Percentiles rank a stretch among this genome's conserved stretches.
phyloP scores from a whole-genome alignment of 2,888 invertebrate genomes.

The Drosophila antonietae region DNA sequence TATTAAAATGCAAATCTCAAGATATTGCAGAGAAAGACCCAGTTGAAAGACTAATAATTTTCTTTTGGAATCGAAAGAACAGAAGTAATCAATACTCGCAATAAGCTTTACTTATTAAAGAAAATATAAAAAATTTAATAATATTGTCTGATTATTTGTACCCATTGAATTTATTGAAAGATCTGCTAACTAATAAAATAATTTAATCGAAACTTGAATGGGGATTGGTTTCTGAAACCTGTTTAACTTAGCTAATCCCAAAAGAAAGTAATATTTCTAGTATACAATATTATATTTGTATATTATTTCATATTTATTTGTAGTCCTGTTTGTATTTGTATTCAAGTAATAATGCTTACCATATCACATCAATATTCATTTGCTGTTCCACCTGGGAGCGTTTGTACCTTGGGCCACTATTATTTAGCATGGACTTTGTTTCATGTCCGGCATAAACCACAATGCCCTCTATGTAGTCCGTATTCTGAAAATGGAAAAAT shows the following conservation, averaged over 20 bases:
- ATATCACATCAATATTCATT: constrained; percentile 98
- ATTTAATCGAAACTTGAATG: background rate
- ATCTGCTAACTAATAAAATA: background rate
- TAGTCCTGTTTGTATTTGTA: background rate
- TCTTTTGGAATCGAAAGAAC: too few species aligned
- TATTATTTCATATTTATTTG: background rate
- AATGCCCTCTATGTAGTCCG: constrained; percentile 97
- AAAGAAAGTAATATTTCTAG: background rate
- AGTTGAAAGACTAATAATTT: too few species aligned
- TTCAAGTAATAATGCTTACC: constrained; percentile 86
- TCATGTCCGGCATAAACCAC: constrained; percentile 99
- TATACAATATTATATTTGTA: background rate
- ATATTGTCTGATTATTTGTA: background rate
- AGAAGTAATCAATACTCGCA: too few species aligned
- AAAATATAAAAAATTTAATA: too few species aligned
- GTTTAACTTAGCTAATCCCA: background rate
- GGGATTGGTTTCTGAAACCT: background rate
- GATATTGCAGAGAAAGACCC: too few species aligned
- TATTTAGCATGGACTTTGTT: constrained; percentile 99
- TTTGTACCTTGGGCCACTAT: constrained; percentile 97
- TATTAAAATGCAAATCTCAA: too few species aligned
- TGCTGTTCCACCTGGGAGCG: constrained; percentile 95
- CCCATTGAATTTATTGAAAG: background rate
- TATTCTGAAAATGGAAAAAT: constrained; percentile 87
- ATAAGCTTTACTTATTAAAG: too few species aligned